Percentiles rank a stretch among this genome's conserved stretches.
phyloP scores from a whole-genome alignment of 1,140 invertebrate species.

The Aphidius gifuensis region DNA sequence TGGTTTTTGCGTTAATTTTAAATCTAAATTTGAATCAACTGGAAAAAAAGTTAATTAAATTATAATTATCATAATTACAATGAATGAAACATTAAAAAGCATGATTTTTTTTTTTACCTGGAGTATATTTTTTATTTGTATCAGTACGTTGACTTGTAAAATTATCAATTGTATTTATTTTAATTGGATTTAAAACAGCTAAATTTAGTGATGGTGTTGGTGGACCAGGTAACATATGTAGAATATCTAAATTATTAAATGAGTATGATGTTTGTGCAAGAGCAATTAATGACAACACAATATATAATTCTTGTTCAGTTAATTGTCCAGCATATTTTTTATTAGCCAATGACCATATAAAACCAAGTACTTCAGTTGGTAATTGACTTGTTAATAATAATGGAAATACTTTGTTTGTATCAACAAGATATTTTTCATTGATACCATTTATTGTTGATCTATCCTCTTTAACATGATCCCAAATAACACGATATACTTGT shows the following conservation, averaged over 20 bases:
- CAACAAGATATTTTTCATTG: slow-evolving; percentile 50
- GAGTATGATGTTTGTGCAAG: slow-evolving; percentile 62
- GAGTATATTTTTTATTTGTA: background rate
- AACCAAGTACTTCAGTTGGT: slow-evolving; percentile 59
- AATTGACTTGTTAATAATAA: slow-evolving; percentile 63
- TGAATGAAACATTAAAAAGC: too few relatives aligned
- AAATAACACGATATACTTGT: slow-evolving; percentile 54
- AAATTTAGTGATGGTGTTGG: slow-evolving; percentile 57
- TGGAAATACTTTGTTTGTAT: slow-evolving; percentile 62
- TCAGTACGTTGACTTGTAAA: too few relatives aligned
- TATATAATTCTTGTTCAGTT: slow-evolving; percentile 61
- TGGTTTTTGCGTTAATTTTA: too few relatives aligned
- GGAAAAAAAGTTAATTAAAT: too few relatives aligned
- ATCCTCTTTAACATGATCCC: slow-evolving; percentile 51
- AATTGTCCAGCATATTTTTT: slow-evolving; percentile 60
- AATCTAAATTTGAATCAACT: too few relatives aligned
- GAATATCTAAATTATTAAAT: slow-evolving; percentile 54
- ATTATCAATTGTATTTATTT: slow-evolving; percentile 5
- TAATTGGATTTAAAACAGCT: slow-evolving; percentile 27
- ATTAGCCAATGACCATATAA: slow-evolving; percentile 66
- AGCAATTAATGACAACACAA: slow-evolving; percentile 62
- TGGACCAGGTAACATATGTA: slow-evolving; percentile 55
- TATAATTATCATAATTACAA: too few relatives aligned
- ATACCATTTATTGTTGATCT: slow-evolving; percentile 31
- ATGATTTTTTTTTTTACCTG: too few relatives aligned